Evolutionary conservation across 2,888 invertebrate genomes (phyloP).

Genomic region (Aleiodes testaceus): DNA sequence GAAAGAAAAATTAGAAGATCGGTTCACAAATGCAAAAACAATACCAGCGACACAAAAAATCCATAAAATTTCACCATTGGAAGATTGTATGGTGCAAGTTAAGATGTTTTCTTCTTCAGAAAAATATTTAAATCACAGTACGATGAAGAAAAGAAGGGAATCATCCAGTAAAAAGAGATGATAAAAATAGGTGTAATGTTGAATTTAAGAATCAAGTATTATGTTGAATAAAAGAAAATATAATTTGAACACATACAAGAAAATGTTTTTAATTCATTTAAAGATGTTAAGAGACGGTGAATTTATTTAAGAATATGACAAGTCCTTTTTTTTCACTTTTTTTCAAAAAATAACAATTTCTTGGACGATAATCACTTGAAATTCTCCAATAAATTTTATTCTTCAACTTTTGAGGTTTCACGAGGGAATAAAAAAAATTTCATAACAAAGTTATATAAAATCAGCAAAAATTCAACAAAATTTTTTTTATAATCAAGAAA

Average conservation of each 20-base stretch:
- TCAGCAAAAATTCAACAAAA: not conserved
- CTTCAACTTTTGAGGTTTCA: slow-evolving; percentile 7
- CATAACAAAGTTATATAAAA: not conserved
- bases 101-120: slow-evolving; percentile 21
- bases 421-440: not conserved
- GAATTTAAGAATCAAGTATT: slow-evolving; percentile 8
- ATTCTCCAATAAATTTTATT: slow-evolving; percentile 1
- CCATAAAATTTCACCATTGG: slow-evolving; percentile 24
- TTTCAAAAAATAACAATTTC: not conserved
- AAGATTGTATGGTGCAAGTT: slow-evolving; percentile 18
- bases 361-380: not conserved
- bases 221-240: not conserved
- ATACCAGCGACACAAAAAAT: slow-evolving; percentile 40
- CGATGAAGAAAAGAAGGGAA: slow-evolving; percentile 14
- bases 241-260: slow-evolving; percentile 19
- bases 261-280: not conserved
- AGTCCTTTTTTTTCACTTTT: not conserved
- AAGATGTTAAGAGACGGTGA: not conserved
- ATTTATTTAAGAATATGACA: not conserved
- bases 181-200: slow-evolving; percentile 19
- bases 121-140: slow-evolving; percentile 13
- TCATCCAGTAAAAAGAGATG: slow-evolving; percentile 20
- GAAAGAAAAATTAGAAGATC: slow-evolving; percentile 36
- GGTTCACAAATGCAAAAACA: slow-evolving; percentile 37
- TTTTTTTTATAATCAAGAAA: not conserved